Evolutionary conservation across 2,888 invertebrate species (phyloP), one percentile per base, ranked within the genome.

Genomic region (Sarcophaga caerulescens): DNA sequence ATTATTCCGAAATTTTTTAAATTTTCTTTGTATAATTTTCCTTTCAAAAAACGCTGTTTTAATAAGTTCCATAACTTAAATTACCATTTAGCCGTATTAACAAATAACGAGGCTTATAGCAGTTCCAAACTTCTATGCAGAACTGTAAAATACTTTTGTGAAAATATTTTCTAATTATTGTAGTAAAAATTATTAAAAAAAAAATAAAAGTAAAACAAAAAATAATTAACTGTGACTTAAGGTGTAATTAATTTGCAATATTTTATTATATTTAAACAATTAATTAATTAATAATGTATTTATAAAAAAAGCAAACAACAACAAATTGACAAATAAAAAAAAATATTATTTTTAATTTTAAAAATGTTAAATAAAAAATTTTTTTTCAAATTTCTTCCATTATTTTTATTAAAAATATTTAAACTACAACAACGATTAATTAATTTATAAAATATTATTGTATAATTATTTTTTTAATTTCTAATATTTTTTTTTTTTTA

Each of bases 151-250:
- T 35, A 35, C 35, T 35, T 35, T 35, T 35, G 35, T 35, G 2
- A 35, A 35, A 35, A 35, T 35, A 35, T 35, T 35, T 35, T 35
- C 35, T 35, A 2, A 35, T 2, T 35, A 35, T 35, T 35, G 76
- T 87, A 84, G 78, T 45, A 87, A 83, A 85, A 85, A 85, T 81
- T 73, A 74, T 74, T n/a, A 60, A 60, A 74, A 74, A 47, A 47
- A 14, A 52, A 14, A 14, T 17, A 73, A 71, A 71, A 35, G 3
- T 83, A 77, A 79, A 76, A 88, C 88, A 88, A 87, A 87, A 89
- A 89, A 89, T 89, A 88, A 60, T 78, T 76, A 85, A 73, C 84
- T 82, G 85, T 86, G 87, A 86, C 85, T 87, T 85, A 84, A 86
- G 77, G 74, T 85, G 87, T 85, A 85, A 85, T 84, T 86, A 84